phyloP scores from a whole-genome alignment of 2,888 invertebrate genomes.

The Seladonia tumulorum region DNA sequence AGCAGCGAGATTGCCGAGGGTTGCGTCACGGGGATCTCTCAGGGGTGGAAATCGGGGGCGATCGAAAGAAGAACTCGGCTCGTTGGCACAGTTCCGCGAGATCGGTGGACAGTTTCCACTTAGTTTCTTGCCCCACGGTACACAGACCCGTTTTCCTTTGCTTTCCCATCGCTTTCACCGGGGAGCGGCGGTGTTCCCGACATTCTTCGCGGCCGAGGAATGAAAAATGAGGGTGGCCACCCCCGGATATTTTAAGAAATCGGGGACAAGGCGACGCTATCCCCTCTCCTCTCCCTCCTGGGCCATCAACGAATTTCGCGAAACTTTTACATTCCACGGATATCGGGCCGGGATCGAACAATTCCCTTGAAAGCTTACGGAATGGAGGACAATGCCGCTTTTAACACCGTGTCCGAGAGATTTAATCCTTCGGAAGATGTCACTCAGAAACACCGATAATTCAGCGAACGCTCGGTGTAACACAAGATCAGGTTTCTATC shows the following conservation, averaged over 20 bases:
- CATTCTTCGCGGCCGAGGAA: constrained; percentile 19
- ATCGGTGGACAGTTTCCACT: constrained; percentile 59
- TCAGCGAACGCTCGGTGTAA: too few species aligned
- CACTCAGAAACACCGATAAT: too few species aligned
- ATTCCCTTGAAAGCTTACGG: background rate
- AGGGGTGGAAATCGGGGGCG: constrained; percentile 55
- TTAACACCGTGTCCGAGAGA: background rate
- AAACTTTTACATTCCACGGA: background rate
- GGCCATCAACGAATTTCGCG: background rate
- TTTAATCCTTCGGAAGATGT: background rate
- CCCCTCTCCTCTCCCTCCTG: background rate
- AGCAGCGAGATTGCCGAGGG: background rate
- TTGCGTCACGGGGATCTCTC: background rate
- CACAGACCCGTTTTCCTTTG: constrained; percentile 26
- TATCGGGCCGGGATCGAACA: background rate
- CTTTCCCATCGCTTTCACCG: background rate
- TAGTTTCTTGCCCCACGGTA: constrained; percentile 38
- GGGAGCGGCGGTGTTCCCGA: constrained; percentile 3
- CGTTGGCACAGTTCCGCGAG: constrained; percentile 63
- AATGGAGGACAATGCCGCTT: background rate
- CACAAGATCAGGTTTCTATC: too few species aligned
- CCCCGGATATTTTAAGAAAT: constrained; percentile 55
- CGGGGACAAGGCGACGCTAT: constrained; percentile 27
- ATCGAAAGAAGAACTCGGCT: constrained; percentile 62
- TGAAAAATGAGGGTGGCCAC: constrained; percentile 38